A percentile compares a stretch with the other conserved stretches of the same genome.
Evolutionary conservation across 2,113 vertebrate species (phyloP).

Genomic region (Cairina moschata): DNA sequence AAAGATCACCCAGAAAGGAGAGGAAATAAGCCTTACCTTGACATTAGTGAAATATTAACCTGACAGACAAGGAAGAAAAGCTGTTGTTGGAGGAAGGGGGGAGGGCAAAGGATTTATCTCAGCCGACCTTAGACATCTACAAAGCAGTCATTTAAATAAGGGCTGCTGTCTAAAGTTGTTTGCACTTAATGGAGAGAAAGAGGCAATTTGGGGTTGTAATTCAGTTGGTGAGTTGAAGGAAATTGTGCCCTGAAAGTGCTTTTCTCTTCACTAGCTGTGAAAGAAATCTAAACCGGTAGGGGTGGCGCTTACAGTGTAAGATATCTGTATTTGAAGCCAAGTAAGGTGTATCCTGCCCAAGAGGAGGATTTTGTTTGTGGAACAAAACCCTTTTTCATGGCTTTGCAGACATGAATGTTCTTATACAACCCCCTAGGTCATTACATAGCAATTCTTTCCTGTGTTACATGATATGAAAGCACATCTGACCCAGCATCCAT

Average conservation of each 20-base stretch:
- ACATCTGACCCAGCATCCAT: neutral
- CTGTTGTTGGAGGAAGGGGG: neutral
- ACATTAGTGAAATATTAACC: conserved; percentile 39
- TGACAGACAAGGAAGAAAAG: neutral
- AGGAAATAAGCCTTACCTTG: conserved; percentile 14
- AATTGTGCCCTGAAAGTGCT: neutral
- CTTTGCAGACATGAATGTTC: neutral
- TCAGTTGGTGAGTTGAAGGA: neutral
- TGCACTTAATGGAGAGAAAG: neutral
- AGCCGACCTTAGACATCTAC: neutral
- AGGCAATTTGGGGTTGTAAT: neutral
- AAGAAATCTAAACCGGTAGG: neutral
- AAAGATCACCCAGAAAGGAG: neutral
- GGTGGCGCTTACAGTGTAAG: neutral
- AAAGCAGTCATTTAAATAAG: neutral
- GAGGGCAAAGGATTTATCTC: neutral
- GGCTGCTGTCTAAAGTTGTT: neutral
- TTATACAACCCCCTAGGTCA: neutral
- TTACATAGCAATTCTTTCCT: neutral
- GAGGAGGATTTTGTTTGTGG: neutral
- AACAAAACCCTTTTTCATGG: neutral
- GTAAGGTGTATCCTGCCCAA: neutral
- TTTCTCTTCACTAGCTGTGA: neutral
- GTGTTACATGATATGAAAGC: neutral
- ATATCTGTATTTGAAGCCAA: neutral